Base-by-base conservation (phyloP, 2,888 invertebrate species). In the Drosophila buzzatii region DNA sequence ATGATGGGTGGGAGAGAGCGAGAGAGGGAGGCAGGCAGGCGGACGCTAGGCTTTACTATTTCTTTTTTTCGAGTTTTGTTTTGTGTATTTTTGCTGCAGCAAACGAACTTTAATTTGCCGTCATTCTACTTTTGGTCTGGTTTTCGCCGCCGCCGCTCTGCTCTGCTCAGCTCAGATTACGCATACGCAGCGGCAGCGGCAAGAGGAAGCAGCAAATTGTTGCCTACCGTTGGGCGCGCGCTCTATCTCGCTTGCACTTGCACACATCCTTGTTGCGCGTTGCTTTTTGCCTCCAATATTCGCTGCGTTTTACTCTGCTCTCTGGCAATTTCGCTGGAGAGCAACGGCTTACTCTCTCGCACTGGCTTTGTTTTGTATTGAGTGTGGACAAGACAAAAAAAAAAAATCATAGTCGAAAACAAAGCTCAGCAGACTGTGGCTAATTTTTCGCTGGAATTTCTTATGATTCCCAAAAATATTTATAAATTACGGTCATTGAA, bases 31-130 rank as follows among this genome's bases (percentile, higher is more conserved):
- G 33, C 9, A 41, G n/a, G 41, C 14, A 41, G 8, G 41, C 14
- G 52, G 20, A 8, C 35, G 23, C 16, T 23, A 27, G 53, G 37
- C 37, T 39, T 41, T 37, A 27, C 52, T 52, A 20, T 52, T 35
- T 52, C 20, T 27, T 23, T 27, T 27, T 37, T 52, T 52, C 35
- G 23, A 52, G 52, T 37, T 35, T 37, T 58, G 35, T 27, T 56
- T 37, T 59, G 41, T 37, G 20, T 33, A 35, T 35, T 33, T 56
- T 33, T 56, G 73, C 31, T 60, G 57, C 65, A 52, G 35, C 55
- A 47, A 55, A 73, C 18, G 59, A 82, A 84, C 79, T 85, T 82
- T 82, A 84, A 85, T 85, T 80, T 86, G 74, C 73, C 79, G 75
- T 51, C 77, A 75, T 88, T 88, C 74, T 73, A 76, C 58, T 76